Evolutionary conservation across 2,888 invertebrate genomes (phyloP), one percentile per base, ranked within the genome.

Genomic region (Orthonychiurus folsomi): DNA sequence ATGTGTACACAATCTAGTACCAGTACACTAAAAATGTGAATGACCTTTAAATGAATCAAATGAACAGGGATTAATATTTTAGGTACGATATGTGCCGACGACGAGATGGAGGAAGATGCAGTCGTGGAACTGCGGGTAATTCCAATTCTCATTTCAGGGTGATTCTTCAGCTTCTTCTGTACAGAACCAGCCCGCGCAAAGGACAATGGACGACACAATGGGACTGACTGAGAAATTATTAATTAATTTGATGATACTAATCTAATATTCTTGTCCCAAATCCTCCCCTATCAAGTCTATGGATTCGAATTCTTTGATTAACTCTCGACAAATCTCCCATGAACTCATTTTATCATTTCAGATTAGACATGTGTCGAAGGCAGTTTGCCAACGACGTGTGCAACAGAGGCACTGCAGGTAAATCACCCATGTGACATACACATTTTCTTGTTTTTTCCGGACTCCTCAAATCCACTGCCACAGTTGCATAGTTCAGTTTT

Each of bases 381-480:
- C 87, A 90, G 82, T 88, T 86, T 84, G 87, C 89, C 80, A 88
- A 87, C 84, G 92, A 91, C 82, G 87, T 88, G 82, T 93, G 93
- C 88, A 93, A 93, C 88, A 87, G 93, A 84, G 93, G 93, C 84
- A 93, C 93, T 76, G 93, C 93, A 90, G 93, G 93, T 93, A 91
- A 65, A 60, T n/a, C n/a, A n/a, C n/a, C n/a, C n/a, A n/a, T 60
- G 26, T 59, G 12, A 48, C 48, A 15, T 48, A 18, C 18, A 48
- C 12, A 48, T 48, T 48, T 18, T 48, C 15, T 48, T 18, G 48
- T 18, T 48, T 48, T 48, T 48, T 18, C 48, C 48, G 18, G 18
- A 48, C 12, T 48, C 48, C 48, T 48, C 18, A 48, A 18, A 12
- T 12, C 48, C 18, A 15, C 48, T 48, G 12, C n/a, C n/a, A n/a